A percentile compares a stretch with the other conserved stretches of the same genome.
phyloP scores from a whole-genome alignment of 37 sponge, comb jelly and placozoan species.

The Aphrocallistes beatrix region DNA sequence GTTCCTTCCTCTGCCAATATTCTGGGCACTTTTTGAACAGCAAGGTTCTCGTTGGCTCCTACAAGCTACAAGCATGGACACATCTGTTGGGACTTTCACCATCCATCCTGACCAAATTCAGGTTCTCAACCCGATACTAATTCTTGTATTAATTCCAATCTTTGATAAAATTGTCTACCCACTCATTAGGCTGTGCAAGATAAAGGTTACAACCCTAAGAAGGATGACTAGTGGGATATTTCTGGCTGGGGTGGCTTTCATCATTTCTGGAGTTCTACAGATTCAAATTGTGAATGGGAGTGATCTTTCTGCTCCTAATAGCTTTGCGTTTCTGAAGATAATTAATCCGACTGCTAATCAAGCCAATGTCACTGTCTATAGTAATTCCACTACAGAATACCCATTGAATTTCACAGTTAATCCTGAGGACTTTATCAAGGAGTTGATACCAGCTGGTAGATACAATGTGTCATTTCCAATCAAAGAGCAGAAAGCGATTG shows the following conservation, averaged over 20 bases:
- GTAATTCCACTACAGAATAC: too few relatives aligned
- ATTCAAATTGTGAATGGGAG: constrained; percentile 39
- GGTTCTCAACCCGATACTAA: constrained; percentile 81
- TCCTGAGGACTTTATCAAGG: not conserved
- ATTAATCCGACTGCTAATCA: not conserved
- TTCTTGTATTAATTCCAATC: constrained; percentile 80
- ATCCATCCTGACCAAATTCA: constrained; percentile 87
- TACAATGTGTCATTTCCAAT: not conserved
- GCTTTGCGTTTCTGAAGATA: not conserved
- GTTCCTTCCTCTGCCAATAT: constrained; percentile 82
- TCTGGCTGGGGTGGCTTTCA: constrained; percentile 68
- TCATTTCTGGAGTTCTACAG: constrained; percentile 73
- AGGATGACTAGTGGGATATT: constrained; percentile 81
- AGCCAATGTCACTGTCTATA: not conserved
- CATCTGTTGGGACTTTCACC: constrained; percentile 32
- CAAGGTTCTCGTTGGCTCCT: constrained; percentile 94
- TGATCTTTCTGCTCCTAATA: not conserved
- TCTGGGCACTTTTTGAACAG: constrained; percentile 98
- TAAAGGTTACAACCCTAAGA: constrained; percentile 45
- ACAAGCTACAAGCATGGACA: constrained; percentile 76
- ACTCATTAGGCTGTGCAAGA: constrained; percentile 36
- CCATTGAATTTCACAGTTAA: not conserved
- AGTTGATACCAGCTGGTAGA: not conserved
- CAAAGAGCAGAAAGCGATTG: not conserved
- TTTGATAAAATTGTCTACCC: constrained; percentile 90